phyloP scores from a whole-genome alignment of 2,888 invertebrate species.

The Ormyrus pomaceus region DNA sequence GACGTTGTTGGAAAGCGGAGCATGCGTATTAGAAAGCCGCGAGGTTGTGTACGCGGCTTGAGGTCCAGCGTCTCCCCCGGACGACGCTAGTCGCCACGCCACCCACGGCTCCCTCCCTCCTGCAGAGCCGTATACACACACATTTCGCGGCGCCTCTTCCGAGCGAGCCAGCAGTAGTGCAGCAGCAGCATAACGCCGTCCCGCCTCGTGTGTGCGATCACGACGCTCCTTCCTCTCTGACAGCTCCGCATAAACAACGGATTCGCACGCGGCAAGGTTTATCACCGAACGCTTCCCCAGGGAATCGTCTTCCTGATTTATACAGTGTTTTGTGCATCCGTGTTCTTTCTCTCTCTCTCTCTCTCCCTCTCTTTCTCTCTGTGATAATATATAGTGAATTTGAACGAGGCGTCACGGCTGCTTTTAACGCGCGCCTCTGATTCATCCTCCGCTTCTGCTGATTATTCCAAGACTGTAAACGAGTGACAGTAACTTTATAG shows the following conservation, averaged over 20 bases:
- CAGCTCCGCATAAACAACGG: background rate
- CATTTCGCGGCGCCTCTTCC: slow-evolving; percentile 13
- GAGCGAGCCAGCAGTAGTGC: slow-evolving; percentile 34
- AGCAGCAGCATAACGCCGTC: slow-evolving; percentile 44
- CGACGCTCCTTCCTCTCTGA: background rate
- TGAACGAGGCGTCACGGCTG: too few relatives aligned
- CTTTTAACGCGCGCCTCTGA: slow-evolving; percentile 65
- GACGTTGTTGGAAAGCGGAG: background rate
- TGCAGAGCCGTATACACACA: background rate
- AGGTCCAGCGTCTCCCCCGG: slow-evolving; percentile 2
- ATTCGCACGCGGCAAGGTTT: background rate
- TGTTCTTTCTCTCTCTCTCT: slow-evolving; percentile 41
- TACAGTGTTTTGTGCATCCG: slow-evolving; percentile 44
- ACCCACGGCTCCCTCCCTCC: too few relatives aligned
- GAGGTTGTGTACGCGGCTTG: slow-evolving; percentile 21
- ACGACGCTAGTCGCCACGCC: too few relatives aligned
- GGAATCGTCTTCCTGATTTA: slow-evolving; percentile 75
- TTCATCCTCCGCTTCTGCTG: background rate
- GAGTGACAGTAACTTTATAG: background rate
- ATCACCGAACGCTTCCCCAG: slow-evolving; percentile 63
- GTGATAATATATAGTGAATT: too few relatives aligned
- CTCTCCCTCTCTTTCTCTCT: slow-evolving; percentile 39
- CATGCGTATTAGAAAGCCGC: background rate
- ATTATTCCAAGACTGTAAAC: background rate
- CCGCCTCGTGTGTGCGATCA: slow-evolving; percentile 24